Conservation (phyloP, 2,113 vertebrate genomes). For the Ancistrus triradiatus region DNA sequence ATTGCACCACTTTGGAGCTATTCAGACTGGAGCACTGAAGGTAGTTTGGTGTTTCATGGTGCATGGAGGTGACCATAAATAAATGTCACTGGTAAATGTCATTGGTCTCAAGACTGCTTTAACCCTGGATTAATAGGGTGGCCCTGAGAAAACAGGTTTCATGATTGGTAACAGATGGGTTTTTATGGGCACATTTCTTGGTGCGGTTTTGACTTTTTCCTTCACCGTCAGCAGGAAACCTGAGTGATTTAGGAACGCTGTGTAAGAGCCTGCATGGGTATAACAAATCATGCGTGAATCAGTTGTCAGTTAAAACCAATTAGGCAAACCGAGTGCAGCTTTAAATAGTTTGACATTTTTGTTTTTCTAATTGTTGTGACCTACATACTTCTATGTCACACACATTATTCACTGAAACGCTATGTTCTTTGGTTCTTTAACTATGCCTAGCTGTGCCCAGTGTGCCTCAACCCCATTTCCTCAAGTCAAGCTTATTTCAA, state of each 20-base stretch:
- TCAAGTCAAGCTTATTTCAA: slow-evolving; percentile 16
- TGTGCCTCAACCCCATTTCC: slow-evolving; percentile 4
- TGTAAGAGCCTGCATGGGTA: too few species aligned
- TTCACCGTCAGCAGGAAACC: too few species aligned
- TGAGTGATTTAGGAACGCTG: too few species aligned
- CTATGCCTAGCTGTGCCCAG: neutral
- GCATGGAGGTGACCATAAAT: neutral
- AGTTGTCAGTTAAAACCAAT: too few species aligned
- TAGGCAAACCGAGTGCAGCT: too few species aligned
- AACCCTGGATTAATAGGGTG: neutral
- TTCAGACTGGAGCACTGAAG: neutral
- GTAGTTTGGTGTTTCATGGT: neutral
- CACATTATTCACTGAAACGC: slow-evolving; percentile 3
- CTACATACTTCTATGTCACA: slow-evolving; percentile 2
- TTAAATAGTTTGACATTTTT: too few species aligned
- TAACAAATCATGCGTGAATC: too few species aligned
- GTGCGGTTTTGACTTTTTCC: too few species aligned
- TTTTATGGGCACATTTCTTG: too few species aligned
- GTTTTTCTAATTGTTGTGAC: too few species aligned
- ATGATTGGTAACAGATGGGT: too few species aligned
- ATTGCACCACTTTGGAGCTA: neutral
- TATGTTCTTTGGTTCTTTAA: neutral
- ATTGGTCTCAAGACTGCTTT: neutral
- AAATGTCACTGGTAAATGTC: neutral
- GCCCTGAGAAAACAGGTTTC: neutral